Percentiles rank a stretch among this genome's conserved stretches.
Conservation (phyloP, 2,113 vertebrate species). For the Heterotilapia buettikoferi region DNA sequence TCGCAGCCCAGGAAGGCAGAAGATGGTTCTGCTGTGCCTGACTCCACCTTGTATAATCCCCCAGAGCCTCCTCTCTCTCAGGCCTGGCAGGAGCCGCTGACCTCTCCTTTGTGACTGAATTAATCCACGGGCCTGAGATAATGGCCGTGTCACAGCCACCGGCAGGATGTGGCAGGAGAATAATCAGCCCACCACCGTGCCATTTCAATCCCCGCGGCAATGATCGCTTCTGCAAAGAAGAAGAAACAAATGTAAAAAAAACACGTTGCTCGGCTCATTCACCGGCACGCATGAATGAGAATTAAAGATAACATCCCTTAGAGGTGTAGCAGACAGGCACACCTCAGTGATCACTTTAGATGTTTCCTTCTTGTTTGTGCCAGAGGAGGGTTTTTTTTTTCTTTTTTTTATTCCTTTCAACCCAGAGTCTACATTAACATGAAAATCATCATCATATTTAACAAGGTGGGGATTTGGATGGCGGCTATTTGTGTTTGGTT, state of each 20-base stretch:
- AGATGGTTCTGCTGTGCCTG: not conserved
- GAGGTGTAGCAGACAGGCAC: not conserved
- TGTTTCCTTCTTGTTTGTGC: not conserved
- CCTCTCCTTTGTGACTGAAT: slow-evolving; percentile 60
- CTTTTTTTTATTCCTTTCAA: not conserved
- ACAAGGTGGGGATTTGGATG: not conserved
- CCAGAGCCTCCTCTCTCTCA: slow-evolving; percentile 14
- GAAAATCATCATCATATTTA: not conserved
- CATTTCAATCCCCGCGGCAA: slow-evolving; percentile 20
- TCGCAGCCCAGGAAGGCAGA: not conserved
- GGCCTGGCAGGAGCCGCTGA: slow-evolving; percentile 40
- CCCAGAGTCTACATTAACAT: not conserved
- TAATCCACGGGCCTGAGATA: slow-evolving; percentile 49
- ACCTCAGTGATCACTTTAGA: not conserved
- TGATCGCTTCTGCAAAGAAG: not conserved
- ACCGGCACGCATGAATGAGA: slow-evolving; percentile 6
- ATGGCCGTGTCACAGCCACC: slow-evolving; percentile 44
- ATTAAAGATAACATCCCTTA: not conserved
- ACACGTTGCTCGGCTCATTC: not conserved
- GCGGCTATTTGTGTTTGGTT: not conserved
- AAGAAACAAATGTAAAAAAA: not conserved
- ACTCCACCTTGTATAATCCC: slow-evolving; percentile 14
- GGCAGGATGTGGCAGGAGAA: slow-evolving; percentile 36
- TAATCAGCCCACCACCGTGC: slow-evolving; percentile 32
- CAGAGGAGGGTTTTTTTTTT: fast-evolving